These are phyloP conservation scores for Lordiphosa collinella DNA, from an alignment of 1,140 invertebrate genomes.

Conservation along the genomic window DNA sequence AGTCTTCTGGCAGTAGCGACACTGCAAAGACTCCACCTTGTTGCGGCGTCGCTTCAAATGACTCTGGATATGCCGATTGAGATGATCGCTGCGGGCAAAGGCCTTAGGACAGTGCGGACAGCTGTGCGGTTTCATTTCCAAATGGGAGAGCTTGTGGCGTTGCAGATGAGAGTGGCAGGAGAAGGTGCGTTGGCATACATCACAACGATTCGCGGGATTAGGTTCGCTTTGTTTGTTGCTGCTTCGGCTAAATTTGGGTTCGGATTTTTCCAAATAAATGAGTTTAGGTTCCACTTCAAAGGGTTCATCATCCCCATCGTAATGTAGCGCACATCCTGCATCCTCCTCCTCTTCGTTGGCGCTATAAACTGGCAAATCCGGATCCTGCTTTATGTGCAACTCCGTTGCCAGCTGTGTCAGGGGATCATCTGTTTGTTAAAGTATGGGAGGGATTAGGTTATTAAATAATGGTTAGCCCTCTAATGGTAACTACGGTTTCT, in stretches of 20 bases:
- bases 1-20: too few species aligned
- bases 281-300: too few species aligned
- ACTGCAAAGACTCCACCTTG: too few species aligned
- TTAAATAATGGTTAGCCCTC: too few species aligned
- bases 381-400: conserved; percentile 51
- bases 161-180: conserved; percentile 68
- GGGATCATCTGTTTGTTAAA: conserved; percentile 28
- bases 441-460: too few species aligned
- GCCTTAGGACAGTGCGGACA: conserved; percentile 80
- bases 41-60: conserved; percentile 80
- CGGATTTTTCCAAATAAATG: conserved; percentile 18
- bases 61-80: conserved; percentile 80
- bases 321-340: conserved; percentile 16
- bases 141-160: conserved; percentile 66
- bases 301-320: conserved; percentile 26
- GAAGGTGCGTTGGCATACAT: conserved; percentile 66
- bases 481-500: too few species aligned
- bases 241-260: conserved; percentile 28
- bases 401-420: conserved; percentile 19
- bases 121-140: conserved; percentile 79
- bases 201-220: conserved; percentile 68
- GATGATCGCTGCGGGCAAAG: conserved; percentile 80
- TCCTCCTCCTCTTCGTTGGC: conserved; percentile 15
- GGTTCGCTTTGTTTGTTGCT: conserved; percentile 28
- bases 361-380: conserved; percentile 15